These are phyloP conservation scores for Garrulus glandarius DNA, from an alignment of 2,797 vertebrate species.

Conservation along the genomic window DNA sequence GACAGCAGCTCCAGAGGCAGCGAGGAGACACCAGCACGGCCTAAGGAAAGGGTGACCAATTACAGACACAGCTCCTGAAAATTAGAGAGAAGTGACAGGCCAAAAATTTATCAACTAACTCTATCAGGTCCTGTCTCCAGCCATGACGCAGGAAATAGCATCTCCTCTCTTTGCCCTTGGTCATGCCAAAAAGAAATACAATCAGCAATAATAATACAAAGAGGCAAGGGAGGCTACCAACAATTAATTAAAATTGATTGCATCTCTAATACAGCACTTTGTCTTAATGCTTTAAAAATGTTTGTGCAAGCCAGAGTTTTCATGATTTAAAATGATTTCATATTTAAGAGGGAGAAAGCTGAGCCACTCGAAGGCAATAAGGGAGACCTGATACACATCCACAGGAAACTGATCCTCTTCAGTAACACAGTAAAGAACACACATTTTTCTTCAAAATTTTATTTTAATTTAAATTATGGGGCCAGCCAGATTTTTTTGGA, in stretches of 20 bases:
- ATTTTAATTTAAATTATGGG: slow-evolving; percentile 84
- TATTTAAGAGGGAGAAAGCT: background rate
- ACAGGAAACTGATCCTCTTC: background rate
- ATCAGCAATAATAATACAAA: background rate
- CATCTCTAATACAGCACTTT: background rate
- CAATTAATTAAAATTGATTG: background rate
- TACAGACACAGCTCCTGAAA: background rate
- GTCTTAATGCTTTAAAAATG: background rate
- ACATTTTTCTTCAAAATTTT: slow-evolving; percentile 81
- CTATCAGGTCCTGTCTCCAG: background rate
- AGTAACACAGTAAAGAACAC: slow-evolving; percentile 31
- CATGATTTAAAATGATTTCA: background rate
- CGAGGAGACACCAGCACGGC: background rate
- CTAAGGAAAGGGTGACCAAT: background rate
- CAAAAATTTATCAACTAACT: background rate
- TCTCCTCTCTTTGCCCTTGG: background rate
- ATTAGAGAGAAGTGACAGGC: background rate
- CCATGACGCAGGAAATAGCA: fast-evolving
- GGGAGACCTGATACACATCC: background rate
- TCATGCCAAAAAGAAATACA: background rate
- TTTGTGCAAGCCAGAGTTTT: background rate
- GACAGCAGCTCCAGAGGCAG: background rate
- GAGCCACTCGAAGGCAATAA: background rate
- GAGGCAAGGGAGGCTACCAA: background rate
- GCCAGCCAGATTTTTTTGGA: slow-evolving; percentile 77